phyloP scores from a whole-genome alignment of 2,113 vertebrate genomes.

The Mobula birostris region DNA sequence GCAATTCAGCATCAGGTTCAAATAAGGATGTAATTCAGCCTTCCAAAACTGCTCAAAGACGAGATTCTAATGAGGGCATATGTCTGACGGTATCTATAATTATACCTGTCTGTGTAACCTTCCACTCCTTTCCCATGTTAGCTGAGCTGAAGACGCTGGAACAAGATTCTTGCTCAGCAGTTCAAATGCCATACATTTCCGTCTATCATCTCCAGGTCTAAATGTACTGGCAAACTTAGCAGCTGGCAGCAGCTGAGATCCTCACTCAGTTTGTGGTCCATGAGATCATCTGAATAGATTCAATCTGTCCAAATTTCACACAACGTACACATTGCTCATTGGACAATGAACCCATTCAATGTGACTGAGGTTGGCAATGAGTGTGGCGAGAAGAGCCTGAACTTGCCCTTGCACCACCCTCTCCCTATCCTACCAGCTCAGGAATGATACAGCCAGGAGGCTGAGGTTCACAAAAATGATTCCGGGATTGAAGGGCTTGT shows the following conservation, averaged over 20 bases:
- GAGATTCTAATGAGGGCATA: not conserved
- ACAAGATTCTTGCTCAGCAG: not conserved
- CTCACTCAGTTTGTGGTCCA: too few relatives aligned
- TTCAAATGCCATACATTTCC: not conserved
- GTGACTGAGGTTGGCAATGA: not conserved
- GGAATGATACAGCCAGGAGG: too few relatives aligned
- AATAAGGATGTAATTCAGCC: not conserved
- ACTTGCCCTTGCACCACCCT: not conserved
- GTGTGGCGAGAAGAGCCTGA: not conserved
- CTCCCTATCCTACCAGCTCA: not conserved
- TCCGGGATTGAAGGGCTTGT: too few relatives aligned
- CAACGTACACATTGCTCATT: not conserved
- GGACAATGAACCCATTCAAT: not conserved
- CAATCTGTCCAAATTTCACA: not conserved
- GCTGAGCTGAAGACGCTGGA: not conserved
- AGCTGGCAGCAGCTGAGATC: not conserved
- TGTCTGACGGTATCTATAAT: not conserved
- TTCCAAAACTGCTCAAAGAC: not conserved
- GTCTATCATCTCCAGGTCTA: not conserved
- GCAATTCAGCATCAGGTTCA: too few relatives aligned
- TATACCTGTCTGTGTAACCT: not conserved
- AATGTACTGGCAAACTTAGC: not conserved
- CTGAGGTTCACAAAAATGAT: too few relatives aligned
- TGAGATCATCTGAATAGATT: not conserved
- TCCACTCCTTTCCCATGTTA: not conserved